Evolutionary conservation across 2,888 invertebrate genomes (phyloP), one percentile per base, ranked within the genome.

Genomic region (Drosophila neoperkinsi): DNA sequence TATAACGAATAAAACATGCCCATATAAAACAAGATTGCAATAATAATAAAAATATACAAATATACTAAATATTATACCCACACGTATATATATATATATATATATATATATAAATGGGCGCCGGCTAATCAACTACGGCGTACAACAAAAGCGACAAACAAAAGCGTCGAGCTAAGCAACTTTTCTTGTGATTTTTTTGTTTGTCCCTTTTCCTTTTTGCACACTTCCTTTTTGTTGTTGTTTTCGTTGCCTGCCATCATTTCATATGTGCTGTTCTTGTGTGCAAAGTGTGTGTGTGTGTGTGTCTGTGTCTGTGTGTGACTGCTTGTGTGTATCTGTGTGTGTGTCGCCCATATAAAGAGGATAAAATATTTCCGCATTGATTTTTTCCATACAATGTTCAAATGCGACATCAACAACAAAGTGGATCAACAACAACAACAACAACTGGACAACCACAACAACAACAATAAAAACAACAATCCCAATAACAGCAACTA

Each of bases 291-390:
- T 82, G 74, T 58, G 49, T 25, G 49, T 25, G 64, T 46, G 49
- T 52, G 64, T 62, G 67, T 46, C 61, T 63, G 51, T 43, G 52
- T 41, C 49, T 34, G 50, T 21, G 63, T 66, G 56, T 34, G 28
- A 34, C 41, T 60, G 38, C 18, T 46, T 41, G 57, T 36, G 71
- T 51, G 62, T 65, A 67, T 31, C 63, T 66, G 55, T 38, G 50
- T 41, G 51, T 66, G 56, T 38, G n/a, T 6, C 25, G 36, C 61
- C 55, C 75, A 72, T 61, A 81, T 81, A 77, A 84, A 89, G 89
- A 84, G 89, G 84, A 89, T 89, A 86, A 87, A 84, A 89, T 87
- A 89, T 87, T 75, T 71, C 68, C 68, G 76, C 87, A 86, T 89
- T 85, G 88, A 89, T 86, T 89, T 88, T 41, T 51, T 57, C 43